These are phyloP conservation scores for Zoanthus sansibaricus DNA, from an alignment of 92 coral and sea anemone species.

Conservation along the genomic window DNA sequence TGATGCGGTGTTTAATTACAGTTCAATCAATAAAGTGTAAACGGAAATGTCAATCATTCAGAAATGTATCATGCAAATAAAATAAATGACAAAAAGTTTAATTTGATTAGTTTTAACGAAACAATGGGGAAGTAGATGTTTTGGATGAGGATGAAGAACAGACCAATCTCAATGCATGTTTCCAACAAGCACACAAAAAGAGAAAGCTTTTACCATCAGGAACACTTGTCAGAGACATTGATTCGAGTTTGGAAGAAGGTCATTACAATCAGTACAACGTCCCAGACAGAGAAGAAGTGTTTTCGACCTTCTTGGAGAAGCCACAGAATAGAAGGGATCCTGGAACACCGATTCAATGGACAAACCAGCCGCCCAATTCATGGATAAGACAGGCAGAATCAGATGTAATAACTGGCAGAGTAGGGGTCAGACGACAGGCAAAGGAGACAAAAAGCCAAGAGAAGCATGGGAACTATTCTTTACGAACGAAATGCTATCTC, in stretches of 20 bases:
- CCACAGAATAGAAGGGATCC: background rate
- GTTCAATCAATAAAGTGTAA: too few species aligned
- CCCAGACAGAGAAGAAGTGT: conserved; percentile 1
- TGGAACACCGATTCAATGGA: background rate
- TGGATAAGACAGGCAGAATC: background rate
- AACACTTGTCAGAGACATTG: conserved; percentile 22
- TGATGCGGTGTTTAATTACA: too few species aligned
- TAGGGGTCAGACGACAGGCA: background rate
- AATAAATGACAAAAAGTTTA: too few species aligned
- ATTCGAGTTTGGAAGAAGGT: conserved; percentile 3
- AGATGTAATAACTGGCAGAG: conserved; percentile 9
- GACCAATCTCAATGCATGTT: conserved; percentile 1
- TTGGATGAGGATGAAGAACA: background rate
- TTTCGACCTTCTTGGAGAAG: background rate
- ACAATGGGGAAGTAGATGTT: conserved; percentile 1
- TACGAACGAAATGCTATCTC: conserved; percentile 5
- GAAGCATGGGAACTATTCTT: conserved; percentile 24
- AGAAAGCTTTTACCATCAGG: background rate
- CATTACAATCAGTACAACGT: conserved; percentile 8
- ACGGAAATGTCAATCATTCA: too few species aligned
- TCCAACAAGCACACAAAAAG: conserved; percentile 1
- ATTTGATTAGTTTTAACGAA: too few species aligned
- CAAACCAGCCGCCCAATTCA: conserved; percentile 9
- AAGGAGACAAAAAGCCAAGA: background rate
- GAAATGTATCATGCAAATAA: too few species aligned